Conservation (phyloP, 1,140 invertebrate genomes). For the Chymomyza costata region DNA sequence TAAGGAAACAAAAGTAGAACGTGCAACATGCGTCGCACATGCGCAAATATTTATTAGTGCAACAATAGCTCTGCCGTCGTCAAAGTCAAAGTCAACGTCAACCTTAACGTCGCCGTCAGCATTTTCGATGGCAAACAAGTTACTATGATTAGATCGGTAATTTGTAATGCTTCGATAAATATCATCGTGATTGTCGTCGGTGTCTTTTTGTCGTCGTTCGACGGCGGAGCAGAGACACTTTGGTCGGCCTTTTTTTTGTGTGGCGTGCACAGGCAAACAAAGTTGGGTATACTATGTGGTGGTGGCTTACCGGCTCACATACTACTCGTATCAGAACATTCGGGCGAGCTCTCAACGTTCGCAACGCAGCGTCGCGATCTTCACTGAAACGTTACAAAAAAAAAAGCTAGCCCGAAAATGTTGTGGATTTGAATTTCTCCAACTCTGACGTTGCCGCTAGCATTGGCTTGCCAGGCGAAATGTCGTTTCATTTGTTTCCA, state of each 20-base stretch:
- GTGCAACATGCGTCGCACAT: neutral
- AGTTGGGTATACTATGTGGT: too few species aligned
- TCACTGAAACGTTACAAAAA: conserved; percentile 52
- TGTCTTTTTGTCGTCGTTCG: neutral
- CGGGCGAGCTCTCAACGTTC: conserved; percentile 9
- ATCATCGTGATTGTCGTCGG: conserved; percentile 45
- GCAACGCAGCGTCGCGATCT: conserved; percentile 35
- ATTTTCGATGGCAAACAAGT: neutral
- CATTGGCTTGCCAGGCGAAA: conserved; percentile 20
- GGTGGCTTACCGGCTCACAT: too few species aligned
- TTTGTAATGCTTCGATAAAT: conserved; percentile 69
- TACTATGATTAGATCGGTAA: conserved; percentile 69
- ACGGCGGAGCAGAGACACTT: too few species aligned
- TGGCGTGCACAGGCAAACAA: too few species aligned
- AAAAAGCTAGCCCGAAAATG: neutral
- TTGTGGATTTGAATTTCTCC: conserved; percentile 36
- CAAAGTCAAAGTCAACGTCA: neutral
- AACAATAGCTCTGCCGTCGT: neutral
- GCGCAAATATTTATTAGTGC: neutral
- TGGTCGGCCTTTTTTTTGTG: too few species aligned
- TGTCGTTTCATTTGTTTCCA: conserved; percentile 52
- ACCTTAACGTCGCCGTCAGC: neutral
- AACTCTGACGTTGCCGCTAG: conserved; percentile 3
- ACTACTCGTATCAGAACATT: too few species aligned
- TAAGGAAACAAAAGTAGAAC: too few species aligned